Base-by-base conservation (phyloP, 2,797 vertebrate genomes). In the Sardinella longiceps region DNA sequence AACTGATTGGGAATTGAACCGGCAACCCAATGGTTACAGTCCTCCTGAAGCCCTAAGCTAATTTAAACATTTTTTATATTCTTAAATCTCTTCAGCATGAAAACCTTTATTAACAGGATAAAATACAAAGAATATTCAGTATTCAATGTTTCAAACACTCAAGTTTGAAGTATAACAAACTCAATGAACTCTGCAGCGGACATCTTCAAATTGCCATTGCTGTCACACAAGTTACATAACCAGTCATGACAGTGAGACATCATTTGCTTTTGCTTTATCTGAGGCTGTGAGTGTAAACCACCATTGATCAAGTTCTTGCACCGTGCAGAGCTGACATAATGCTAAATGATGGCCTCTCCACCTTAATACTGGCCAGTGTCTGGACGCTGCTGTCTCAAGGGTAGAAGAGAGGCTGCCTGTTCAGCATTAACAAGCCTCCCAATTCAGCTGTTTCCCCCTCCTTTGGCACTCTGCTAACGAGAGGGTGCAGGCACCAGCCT, bases 401-500 rank as follows among this genome's bases (percentile, higher is more conserved):
- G 70, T 43, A 15, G 37, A 6, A 37, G 33, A 39, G 37, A 37
- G 37, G 10, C 37, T 77, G 37, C 70, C 70, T 18, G 0, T 77
- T 77, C 70, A 77, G 70, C 70, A 77, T 18, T 39, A 77, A 20
- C 15, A 20, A 77, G 43, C 70, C 70, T 77, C 15, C 18, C 70
- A 77, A 2, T 77, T 77, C 70, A 77, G 70, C 70, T 77, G 15
- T 77, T 77, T 77, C n/a, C 18, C 37, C 28, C 28, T 33, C 63
- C 12, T 77, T 20, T 39, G 70, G 33, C 70, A 43, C 18, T 2
- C 12, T 14, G 2, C 70, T 77, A 77, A 77, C 7, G 70, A 77
- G 70, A 43, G 70, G 37, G 3, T 9, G 6, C 33, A 77, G 10
- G 23, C 33, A 77, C 33, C 70, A 77, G 5, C 15, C 70, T 23